Percentiles rank a stretch among this genome's conserved stretches.
Conservation (phyloP, 2,113 vertebrate species). For the Gorsachius goisagi region DNA sequence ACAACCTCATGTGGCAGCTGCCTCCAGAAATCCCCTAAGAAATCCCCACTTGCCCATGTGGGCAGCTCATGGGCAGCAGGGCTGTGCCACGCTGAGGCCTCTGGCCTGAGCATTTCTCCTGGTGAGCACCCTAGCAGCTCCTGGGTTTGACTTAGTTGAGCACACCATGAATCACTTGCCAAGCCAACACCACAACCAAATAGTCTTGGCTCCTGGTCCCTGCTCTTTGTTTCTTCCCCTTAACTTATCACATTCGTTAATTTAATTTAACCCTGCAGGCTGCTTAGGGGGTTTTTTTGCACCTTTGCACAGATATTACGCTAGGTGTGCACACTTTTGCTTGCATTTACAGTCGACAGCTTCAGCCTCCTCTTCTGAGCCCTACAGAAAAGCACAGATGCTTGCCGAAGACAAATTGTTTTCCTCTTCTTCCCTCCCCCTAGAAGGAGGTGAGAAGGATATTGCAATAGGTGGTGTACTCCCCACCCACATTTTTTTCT, state of each 20-base stretch:
- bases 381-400: neutral
- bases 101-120: neutral
- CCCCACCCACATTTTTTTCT: constrained; percentile 49
- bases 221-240: neutral
- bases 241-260: neutral
- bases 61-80: neutral
- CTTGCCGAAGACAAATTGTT: constrained; percentile 45
- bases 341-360: neutral
- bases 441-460: constrained; percentile 1
- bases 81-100: accelerated
- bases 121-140: neutral
- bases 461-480: constrained; percentile 30
- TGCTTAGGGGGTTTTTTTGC: neutral
- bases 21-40: neutral
- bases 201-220: neutral
- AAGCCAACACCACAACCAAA: neutral
- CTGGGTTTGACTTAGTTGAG: neutral
- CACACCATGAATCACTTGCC: neutral
- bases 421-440: neutral
- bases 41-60: neutral
- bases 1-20: neutral
- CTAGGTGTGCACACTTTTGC: neutral
- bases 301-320: neutral
- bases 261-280: neutral
- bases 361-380: neutral